Conservation (phyloP, 2,888 invertebrate species). For the Andrena camellia region DNA sequence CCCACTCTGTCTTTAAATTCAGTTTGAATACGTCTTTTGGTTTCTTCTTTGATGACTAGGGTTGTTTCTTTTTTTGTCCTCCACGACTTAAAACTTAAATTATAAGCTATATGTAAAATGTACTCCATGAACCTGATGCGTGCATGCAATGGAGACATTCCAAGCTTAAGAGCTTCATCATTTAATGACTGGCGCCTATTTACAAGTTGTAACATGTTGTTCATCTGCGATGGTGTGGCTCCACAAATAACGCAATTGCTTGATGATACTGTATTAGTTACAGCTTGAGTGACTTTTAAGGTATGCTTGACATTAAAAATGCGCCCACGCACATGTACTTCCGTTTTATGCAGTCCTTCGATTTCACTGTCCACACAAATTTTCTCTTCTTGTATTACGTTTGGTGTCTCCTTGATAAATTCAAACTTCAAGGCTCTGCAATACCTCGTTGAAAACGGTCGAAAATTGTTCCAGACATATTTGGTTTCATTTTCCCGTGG, state of each 20-base stretch:
- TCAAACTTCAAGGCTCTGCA: neutral
- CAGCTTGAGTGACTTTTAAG: neutral
- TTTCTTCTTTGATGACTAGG: neutral
- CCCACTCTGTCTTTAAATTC: neutral
- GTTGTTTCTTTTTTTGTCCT: neutral
- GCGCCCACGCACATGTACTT: too few relatives aligned
- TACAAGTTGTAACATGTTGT: too few relatives aligned
- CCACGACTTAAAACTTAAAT: neutral
- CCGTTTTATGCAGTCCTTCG: neutral
- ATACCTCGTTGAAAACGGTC: neutral
- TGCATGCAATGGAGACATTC: neutral
- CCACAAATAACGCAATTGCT: neutral
- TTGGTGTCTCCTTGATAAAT: neutral
- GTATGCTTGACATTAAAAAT: neutral
- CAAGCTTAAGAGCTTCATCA: neutral
- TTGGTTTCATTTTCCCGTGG: too few relatives aligned
- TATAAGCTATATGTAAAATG: neutral
- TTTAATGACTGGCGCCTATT: neutral
- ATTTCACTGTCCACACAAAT: neutral
- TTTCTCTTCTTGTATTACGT: too few relatives aligned
- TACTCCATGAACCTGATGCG: neutral
- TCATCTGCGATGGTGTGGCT: neutral
- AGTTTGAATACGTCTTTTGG: neutral
- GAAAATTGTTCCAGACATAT: neutral
- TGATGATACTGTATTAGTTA: neutral